Conservation (phyloP, 2,888 invertebrate genomes). For the Papilio protenor region DNA sequence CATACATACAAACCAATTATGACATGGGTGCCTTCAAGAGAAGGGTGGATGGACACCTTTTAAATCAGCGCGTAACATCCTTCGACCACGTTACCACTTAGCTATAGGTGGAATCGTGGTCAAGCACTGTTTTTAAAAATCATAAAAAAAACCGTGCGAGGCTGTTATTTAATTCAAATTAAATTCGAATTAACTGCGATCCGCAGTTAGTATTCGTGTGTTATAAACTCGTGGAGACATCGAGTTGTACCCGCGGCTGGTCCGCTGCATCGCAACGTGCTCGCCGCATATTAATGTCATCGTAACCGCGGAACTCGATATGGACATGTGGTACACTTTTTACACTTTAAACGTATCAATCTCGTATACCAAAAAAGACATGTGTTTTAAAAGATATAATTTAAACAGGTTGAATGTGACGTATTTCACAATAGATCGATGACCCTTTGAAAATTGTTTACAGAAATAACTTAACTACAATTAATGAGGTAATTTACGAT, state of each 20-base stretch:
- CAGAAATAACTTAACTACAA: too few species aligned
- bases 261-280: slow-evolving; percentile 33
- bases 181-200: slow-evolving; percentile 6
- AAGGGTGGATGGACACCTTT: too few species aligned
- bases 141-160: too few species aligned
- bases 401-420: background rate
- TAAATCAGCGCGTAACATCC: too few species aligned
- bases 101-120: too few species aligned
- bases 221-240: slow-evolving; percentile 5
- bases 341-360: slow-evolving; percentile 36
- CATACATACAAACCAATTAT: background rate
- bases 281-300: slow-evolving; percentile 46
- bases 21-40: too few species aligned
- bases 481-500: too few species aligned
- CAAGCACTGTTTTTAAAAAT: too few species aligned
- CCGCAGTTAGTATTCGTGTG: background rate
- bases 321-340: slow-evolving; percentile 42
- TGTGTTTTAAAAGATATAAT: background rate
- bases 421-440: background rate
- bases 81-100: too few species aligned
- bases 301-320: slow-evolving; percentile 39
- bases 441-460: too few species aligned
- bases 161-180: slow-evolving; percentile 1
- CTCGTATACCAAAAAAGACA: slow-evolving; percentile 11
- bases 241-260: slow-evolving; percentile 21